Percentiles rank a stretch among this genome's conserved stretches.
These are phyloP conservation scores for Megaleporinus macrocephalus DNA, from an alignment of 2,113 vertebrate species.

Conservation along the genomic window DNA sequence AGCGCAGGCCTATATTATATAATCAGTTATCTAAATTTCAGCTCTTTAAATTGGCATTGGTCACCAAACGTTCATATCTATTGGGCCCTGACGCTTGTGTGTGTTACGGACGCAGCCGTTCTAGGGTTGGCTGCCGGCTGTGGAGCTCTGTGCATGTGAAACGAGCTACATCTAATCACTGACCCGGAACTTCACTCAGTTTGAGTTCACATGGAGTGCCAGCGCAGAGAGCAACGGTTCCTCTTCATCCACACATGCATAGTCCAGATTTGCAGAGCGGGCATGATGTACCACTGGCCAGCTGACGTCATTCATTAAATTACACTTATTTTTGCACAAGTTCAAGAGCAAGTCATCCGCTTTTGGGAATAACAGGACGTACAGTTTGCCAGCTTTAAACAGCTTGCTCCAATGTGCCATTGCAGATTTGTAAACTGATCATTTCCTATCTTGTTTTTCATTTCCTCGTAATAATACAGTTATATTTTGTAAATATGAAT, in stretches of 20 bases:
- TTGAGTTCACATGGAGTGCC: conserved; percentile 68
- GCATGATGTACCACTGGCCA: conserved; percentile 20
- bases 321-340: conserved; percentile 17
- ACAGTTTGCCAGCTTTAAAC: conserved; percentile 11
- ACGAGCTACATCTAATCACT: conserved; percentile 70
- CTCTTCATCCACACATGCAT: background rate
- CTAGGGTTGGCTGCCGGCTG: background rate
- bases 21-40: too few species aligned
- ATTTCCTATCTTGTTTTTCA: background rate
- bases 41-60: background rate
- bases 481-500: background rate
- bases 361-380: conserved; percentile 24
- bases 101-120: background rate
- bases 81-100: background rate
- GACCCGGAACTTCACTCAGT: conserved; percentile 64
- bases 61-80: background rate
- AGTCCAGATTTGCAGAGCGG: conserved; percentile 45
- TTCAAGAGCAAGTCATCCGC: conserved; percentile 21
- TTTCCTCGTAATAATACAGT: background rate
- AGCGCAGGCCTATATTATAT: too few species aligned
- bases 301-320: conserved; percentile 24
- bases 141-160: conserved; percentile 56
- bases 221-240: conserved; percentile 21
- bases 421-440: conserved; percentile 2
- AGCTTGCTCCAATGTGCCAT: background rate